Evolutionary conservation across 2,888 invertebrate genomes (phyloP).

Genomic region (Habrosyne pyritoides): DNA sequence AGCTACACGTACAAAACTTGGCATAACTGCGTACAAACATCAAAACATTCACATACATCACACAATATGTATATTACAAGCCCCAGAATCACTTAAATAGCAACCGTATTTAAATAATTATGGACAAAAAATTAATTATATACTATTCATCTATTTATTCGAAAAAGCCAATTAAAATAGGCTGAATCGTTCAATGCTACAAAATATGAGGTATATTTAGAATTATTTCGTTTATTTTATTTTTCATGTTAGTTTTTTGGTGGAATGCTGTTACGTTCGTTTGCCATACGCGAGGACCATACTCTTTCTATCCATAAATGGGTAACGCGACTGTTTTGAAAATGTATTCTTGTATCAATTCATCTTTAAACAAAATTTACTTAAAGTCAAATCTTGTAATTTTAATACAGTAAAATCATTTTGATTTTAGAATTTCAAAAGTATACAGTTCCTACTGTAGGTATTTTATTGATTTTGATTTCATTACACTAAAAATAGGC

Average conservation of each 20-base stretch:
- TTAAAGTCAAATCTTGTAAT: no score
- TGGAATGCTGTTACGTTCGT: conserved; percentile 46
- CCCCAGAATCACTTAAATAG: conserved; percentile 42
- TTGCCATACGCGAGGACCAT: conserved; percentile 14
- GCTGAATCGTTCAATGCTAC: conserved; percentile 61
- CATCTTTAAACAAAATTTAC: no score
- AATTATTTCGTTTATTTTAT: conserved; percentile 36
- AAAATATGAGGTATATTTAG: conserved; percentile 77
- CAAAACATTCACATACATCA: conserved; percentile 28
- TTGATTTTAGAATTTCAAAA: no score
- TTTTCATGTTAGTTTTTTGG: conserved; percentile 43
- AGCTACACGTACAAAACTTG: conserved; percentile 50
- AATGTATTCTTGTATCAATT: not conserved
- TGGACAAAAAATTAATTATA: conserved; percentile 31
- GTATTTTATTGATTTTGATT: not conserved
- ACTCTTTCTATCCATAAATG: not conserved
- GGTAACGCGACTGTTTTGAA: conserved; percentile 4
- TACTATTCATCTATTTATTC: conserved; percentile 37
- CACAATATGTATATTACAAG: conserved; percentile 33
- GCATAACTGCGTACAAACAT: conserved; percentile 44
- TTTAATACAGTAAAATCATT: no score
- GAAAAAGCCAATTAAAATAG: conserved; percentile 57
- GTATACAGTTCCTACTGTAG: not conserved
- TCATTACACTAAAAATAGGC: no score
- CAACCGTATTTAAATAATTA: conserved; percentile 36